Conservation (phyloP, 2,113 vertebrate genomes). For the Ameiurus melas region DNA sequence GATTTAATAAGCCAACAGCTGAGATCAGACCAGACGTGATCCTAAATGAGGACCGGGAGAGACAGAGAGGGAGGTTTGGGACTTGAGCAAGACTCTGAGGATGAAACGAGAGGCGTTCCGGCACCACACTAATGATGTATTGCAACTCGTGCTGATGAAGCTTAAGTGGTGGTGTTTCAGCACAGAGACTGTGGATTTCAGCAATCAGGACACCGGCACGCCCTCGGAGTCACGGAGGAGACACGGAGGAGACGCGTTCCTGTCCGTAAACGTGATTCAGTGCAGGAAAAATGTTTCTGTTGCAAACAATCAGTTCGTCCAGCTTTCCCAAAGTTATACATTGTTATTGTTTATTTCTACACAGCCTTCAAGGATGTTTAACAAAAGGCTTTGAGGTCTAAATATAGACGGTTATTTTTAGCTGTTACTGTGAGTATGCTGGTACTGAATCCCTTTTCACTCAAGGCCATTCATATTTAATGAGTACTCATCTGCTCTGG, state of each 20-base stretch:
- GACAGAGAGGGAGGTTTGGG: background rate
- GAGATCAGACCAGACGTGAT: background rate
- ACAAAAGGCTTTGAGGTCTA: background rate
- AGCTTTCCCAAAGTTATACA: background rate
- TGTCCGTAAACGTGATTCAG: background rate
- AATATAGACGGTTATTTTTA: constrained; percentile 1
- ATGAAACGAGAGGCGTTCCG: constrained; percentile 7
- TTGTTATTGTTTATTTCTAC: background rate
- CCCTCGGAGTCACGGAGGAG: background rate
- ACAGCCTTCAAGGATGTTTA: background rate
- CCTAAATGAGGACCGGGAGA: background rate
- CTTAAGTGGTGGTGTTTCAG: background rate
- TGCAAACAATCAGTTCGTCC: background rate
- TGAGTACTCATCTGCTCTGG: background rate
- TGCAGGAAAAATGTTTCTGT: background rate
- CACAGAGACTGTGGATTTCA: background rate
- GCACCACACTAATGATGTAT: background rate
- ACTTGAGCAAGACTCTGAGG: background rate
- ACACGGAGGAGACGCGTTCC: background rate
- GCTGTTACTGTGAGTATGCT: background rate
- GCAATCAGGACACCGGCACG: background rate
- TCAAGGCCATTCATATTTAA: constrained; percentile 30
- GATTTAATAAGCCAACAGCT: background rate
- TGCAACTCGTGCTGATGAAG: background rate
- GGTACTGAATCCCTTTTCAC: constrained; percentile 26